Percentiles rank a stretch among this genome's conserved stretches.
Conservation (phyloP, 2,797 vertebrate species). For the Steatocranus sp. region DNA sequence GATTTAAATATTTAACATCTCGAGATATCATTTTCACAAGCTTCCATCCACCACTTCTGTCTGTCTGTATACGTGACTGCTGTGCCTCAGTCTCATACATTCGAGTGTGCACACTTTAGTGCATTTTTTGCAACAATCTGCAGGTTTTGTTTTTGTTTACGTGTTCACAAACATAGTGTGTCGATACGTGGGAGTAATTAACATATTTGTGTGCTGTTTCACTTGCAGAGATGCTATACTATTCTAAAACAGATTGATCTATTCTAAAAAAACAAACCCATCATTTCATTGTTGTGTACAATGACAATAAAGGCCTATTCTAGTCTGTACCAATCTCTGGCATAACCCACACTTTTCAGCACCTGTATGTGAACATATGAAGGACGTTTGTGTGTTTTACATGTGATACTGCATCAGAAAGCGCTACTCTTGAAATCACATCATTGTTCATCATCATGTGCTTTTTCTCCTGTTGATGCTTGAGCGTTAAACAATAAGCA, state of each 20-base stretch:
- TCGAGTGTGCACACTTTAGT: background rate
- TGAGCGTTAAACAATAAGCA: background rate
- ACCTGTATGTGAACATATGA: background rate
- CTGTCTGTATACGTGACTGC: background rate
- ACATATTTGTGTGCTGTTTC: background rate
- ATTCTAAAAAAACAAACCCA: background rate
- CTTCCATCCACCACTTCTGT: background rate
- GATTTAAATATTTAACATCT: slow-evolving; percentile 64
- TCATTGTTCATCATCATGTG: background rate
- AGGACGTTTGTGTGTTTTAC: background rate
- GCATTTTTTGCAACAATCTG: background rate
- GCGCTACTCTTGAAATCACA: background rate
- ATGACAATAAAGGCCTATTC: background rate
- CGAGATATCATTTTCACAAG: slow-evolving; percentile 29
- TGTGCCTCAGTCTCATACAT: background rate
- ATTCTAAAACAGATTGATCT: background rate
- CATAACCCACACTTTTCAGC: background rate
- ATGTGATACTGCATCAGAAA: background rate
- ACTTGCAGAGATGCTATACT: background rate
- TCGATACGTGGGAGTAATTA: background rate
- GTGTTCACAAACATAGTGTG: background rate
- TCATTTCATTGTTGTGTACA: background rate
- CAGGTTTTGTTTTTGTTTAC: background rate
- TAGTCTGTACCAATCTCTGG: background rate
- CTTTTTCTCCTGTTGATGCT: fast-evolving